A percentile compares a stretch with the other conserved stretches of the same genome.
Evolutionary conservation across 1,140 invertebrate species (phyloP).

Genomic region (Drosophila repleta): DNA sequence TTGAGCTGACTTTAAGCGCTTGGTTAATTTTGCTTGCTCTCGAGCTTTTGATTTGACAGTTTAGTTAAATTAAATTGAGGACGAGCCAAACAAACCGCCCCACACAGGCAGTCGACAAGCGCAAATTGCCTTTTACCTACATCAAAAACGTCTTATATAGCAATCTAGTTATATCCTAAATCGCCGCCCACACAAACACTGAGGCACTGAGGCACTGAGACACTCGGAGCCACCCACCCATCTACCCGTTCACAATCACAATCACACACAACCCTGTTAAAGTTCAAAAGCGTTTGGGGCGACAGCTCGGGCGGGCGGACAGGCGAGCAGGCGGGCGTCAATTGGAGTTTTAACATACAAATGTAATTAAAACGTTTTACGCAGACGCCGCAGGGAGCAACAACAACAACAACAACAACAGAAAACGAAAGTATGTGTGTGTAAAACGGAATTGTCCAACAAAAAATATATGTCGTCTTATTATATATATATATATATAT

Average conservation of each 20-base stretch:
- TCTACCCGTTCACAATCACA: conserved; percentile 16
- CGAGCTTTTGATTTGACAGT: conserved; percentile 81
- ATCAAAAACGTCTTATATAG: conserved; percentile 73
- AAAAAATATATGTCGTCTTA: conserved; percentile 18
- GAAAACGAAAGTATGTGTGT: conserved; percentile 54
- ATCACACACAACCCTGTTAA: conserved; percentile 56
- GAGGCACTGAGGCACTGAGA: conserved; percentile 49
- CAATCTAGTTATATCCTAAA: conserved; percentile 80
- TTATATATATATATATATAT: background rate
- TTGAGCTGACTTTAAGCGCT: conserved; percentile 65
- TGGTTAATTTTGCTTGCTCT: conserved; percentile 67
- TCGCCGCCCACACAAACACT: conserved; percentile 67
- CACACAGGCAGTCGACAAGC: conserved; percentile 22
- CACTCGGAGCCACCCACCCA: conserved; percentile 3
- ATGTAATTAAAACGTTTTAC: conserved; percentile 83
- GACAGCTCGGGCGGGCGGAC: conserved; percentile 19
- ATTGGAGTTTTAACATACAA: conserved; percentile 83
- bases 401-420: conserved; percentile 60
- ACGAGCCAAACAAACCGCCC: conserved; percentile 47
- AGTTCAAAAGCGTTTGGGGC: conserved; percentile 79
- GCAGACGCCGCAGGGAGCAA: conserved; percentile 71
- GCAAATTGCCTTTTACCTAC: conserved; percentile 73
- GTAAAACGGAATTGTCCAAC: conserved; percentile 60
- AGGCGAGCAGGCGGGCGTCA: conserved; percentile 42
- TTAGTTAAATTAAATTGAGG: conserved; percentile 80